These are phyloP conservation scores for Automeris io DNA, from an alignment of 2,888 invertebrate species.

Conservation along the genomic window DNA sequence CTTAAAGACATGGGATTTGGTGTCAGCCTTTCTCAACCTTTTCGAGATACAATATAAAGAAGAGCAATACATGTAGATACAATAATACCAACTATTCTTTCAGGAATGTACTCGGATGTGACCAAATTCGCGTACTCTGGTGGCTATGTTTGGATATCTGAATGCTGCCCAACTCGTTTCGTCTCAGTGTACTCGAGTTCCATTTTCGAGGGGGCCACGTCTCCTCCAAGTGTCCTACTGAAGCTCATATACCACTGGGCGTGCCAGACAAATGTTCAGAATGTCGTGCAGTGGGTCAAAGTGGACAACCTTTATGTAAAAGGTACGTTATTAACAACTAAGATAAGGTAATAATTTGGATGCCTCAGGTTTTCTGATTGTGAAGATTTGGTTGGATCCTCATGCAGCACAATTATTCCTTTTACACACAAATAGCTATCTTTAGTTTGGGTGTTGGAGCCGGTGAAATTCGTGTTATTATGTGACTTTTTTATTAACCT, in stretches of 20 bases:
- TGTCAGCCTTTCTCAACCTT: too few species aligned
- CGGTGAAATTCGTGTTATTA: too few species aligned
- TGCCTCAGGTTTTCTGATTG: too few species aligned
- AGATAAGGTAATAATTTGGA: too few species aligned
- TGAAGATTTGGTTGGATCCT: too few species aligned
- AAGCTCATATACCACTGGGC: slow-evolving; percentile 95
- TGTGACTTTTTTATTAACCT: too few species aligned
- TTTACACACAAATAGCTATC: too few species aligned
- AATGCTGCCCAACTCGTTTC: slow-evolving; percentile 90
- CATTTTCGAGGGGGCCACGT: slow-evolving; percentile 89
- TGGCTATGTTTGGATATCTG: slow-evolving; percentile 94
- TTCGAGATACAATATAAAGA: too few species aligned
- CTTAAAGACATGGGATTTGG: too few species aligned
- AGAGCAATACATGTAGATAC: neutral
- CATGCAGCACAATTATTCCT: too few species aligned
- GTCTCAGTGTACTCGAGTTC: slow-evolving; percentile 93
- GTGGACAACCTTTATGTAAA: slow-evolving; percentile 77
- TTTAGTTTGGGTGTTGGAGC: too few species aligned
- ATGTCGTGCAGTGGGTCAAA: slow-evolving; percentile 92
- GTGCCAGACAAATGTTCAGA: slow-evolving; percentile 92
- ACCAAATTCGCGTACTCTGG: slow-evolving; percentile 91
- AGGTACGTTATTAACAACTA: slow-evolving; percentile 16
- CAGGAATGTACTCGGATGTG: slow-evolving; percentile 90
- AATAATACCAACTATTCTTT: slow-evolving; percentile 13
- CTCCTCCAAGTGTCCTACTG: slow-evolving; percentile 88